A percentile compares a stretch with the other conserved stretches of the same genome.
phyloP scores from a whole-genome alignment of 1,140 invertebrate genomes.

The Temnothorax longispinosus region DNA sequence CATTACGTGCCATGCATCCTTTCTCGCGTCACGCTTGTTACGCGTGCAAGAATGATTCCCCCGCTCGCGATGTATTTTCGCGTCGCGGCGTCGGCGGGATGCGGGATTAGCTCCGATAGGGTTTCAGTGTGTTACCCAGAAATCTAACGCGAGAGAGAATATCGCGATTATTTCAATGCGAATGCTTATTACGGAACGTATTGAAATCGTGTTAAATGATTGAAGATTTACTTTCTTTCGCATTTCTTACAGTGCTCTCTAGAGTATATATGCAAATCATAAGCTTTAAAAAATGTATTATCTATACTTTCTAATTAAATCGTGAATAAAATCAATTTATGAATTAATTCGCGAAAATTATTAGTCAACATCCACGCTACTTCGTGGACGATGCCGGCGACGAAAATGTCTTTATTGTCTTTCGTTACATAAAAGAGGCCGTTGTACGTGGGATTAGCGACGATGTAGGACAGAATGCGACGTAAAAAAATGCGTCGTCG shows the following conservation, averaged over 20 bases:
- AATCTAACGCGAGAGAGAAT: background rate
- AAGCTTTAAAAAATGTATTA: background rate
- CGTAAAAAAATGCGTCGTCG: constrained; percentile 44
- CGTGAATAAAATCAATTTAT: background rate
- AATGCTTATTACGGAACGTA: background rate
- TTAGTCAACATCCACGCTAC: background rate
- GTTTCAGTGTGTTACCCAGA: constrained; percentile 20
- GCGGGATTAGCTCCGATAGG: constrained; percentile 65
- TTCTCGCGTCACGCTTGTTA: constrained; percentile 75
- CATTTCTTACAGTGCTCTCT: too few species aligned
- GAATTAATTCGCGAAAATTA: background rate
- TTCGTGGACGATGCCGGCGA: background rate
- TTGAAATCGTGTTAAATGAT: background rate
- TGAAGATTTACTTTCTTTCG: background rate
- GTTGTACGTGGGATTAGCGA: constrained; percentile 36
- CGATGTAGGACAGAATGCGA: constrained; percentile 44
- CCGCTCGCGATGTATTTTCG: constrained; percentile 55
- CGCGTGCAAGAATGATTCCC: constrained; percentile 58
- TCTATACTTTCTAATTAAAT: background rate
- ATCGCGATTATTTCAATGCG: background rate
- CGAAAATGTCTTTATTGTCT: background rate
- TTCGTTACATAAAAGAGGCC: constrained; percentile 13
- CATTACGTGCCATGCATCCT: constrained; percentile 74
- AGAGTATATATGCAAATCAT: too few species aligned
- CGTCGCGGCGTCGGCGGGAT: constrained; percentile 16